Base-by-base conservation (phyloP, 1,140 invertebrate genomes). In the Calephelis virginiensis region DNA sequence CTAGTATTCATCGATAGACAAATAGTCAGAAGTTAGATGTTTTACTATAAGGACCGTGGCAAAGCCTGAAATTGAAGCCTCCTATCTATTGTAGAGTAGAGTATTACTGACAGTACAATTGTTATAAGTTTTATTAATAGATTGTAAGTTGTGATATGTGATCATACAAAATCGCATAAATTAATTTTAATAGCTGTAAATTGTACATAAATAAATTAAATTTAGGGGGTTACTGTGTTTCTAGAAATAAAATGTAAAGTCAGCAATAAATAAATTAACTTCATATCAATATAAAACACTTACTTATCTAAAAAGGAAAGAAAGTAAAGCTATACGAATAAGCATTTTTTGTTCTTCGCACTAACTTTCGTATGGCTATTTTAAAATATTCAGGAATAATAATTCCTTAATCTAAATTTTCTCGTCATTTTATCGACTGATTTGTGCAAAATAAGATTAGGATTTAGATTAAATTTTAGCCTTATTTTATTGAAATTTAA, bases 171-270 rank as follows among this genome's bases (percentile, higher is more conserved):
- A 63, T 63, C 46, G 62, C 48, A 64, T 38, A 50, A 64, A 64
- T 38, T 50, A 50, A 50, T 17, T 40, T 47, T 50, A 63, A 43
- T 48, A 17, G 43, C 37, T 68, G 67, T 62, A 67, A 56, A 56
- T 56, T 56, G 50, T 56, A 56, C 13, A 56, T 56, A 56, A 28
- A 4, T 53, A 28, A 17, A 10, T 14, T 28, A 53, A 17, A 28
- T 17, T 53, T 14, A 53, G 9, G 14, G 14, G 50, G 11, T 28
- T 28, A 4, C 28, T 28, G 50, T 17, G 14, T 9, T 5, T 37
- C 10, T 56, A 11, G 8, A 56, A 56, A 28, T 37, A 37, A 37
- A 37, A 56, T 56, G 50, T 56, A 37, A 9, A 56, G 17, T 56
- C 50, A 56, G 50, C 50, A 37, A 37, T 37, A 50, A 14, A 43